Evolutionary conservation across 2,113 vertebrate genomes (phyloP), one percentile per base, ranked within the genome.

Genomic region (Hassar affinis): DNA sequence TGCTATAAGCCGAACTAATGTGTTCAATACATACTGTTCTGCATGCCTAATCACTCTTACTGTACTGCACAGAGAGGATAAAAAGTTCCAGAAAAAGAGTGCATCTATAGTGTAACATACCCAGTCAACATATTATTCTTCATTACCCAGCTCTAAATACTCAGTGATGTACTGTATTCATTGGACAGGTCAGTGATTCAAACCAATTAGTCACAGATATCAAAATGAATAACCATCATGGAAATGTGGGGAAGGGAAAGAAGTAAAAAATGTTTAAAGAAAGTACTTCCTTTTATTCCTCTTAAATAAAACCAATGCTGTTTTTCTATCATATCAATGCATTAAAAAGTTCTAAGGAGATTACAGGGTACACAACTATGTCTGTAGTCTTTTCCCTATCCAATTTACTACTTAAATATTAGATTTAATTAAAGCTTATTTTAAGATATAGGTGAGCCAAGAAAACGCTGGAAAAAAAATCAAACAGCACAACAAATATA

Each of bases 1-100:
- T 85, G 83, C 82, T 86, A 93, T 86, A 92, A 86, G 88, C 87
- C 80, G 85, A 89, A 91, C 91, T 87, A 90, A 93, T 90, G 86
- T 86, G 85, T 89, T 87, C 68, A 89, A 85, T 87, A 80, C 87
- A 86, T 59, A 25, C 84, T 80, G 25, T 80, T 80, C 69, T 75
- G 52, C 51, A 17, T 80, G 33, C 33, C 81, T 83, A 68, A 86
- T 76, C 84, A 61, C 83, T 85, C 87, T 85, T 86, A 84, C 72
- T 72, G 88, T 86, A 86, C 79, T 84, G 71, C 20, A 42, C 18
- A 52, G 45, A 52, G 27, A 54, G 49, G 10, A 82, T 59, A 66
- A 62, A 79, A 81, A 77, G 62, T 86, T 83, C 69, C 0, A 83
- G 80, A 56, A 82, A 62, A 51, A 64, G 80, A 80, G 86, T 45